Evolutionary conservation across 1,140 invertebrate genomes (phyloP).

Genomic region (Batillaria attramentaria): DNA sequence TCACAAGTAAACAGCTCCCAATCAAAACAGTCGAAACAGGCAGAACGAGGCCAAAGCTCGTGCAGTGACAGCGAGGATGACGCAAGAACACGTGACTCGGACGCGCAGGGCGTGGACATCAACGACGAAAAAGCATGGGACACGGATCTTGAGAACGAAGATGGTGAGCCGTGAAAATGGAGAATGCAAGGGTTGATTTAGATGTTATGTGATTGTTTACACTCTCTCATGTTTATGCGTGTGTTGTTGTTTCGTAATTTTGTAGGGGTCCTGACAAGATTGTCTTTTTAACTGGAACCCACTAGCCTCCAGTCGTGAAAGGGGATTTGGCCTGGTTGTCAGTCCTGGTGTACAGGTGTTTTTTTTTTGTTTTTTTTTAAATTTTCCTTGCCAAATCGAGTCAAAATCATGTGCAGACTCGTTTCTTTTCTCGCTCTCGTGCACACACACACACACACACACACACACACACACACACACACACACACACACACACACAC

Average conservation of each 20-base stretch:
- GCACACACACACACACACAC: background rate
- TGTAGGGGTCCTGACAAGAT: too few relatives aligned
- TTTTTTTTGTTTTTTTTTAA: too few relatives aligned
- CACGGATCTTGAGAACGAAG: conserved; percentile 65
- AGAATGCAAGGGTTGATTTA: background rate
- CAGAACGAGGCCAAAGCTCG: conserved; percentile 50
- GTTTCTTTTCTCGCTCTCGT: background rate
- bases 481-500: background rate
- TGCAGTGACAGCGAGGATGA: conserved; percentile 58
- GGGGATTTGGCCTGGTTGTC: too few relatives aligned
- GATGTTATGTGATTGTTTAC: background rate
- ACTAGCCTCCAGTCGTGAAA: too few relatives aligned
- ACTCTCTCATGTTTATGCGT: background rate
- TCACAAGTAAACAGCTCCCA: conserved; percentile 49
- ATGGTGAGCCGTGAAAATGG: conserved; percentile 52
- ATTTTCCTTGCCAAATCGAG: too few relatives aligned
- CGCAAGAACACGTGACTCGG: conserved; percentile 21
- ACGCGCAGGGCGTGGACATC: conserved; percentile 52
- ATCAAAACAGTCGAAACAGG: conserved; percentile 40
- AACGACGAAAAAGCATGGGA: conserved; percentile 65
- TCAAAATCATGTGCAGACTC: too few relatives aligned
- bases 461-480: background rate
- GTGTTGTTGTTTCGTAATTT: background rate
- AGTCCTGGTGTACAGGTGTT: too few relatives aligned
- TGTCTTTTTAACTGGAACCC: too few relatives aligned